Conservation (phyloP, 2,888 invertebrate genomes). For the Hypomecis punctinalis region DNA sequence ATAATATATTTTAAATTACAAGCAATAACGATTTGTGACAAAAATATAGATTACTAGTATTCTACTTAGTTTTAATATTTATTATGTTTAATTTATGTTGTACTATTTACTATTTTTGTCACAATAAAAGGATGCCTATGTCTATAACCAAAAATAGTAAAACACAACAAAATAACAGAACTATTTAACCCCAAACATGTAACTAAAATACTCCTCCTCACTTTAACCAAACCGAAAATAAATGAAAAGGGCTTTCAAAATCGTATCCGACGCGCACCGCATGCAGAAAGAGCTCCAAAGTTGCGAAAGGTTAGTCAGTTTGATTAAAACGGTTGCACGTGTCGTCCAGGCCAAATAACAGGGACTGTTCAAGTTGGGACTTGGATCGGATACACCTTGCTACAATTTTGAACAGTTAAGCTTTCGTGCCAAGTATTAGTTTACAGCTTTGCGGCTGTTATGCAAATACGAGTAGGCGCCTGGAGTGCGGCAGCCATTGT, state of each 20-base stretch:
- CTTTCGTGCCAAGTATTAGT: conserved; percentile 56
- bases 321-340: conserved; percentile 41
- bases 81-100: too few species aligned
- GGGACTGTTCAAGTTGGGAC: conserved; percentile 35
- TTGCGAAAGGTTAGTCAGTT: conserved; percentile 43
- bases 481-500: conserved; percentile 50
- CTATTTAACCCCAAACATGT: conserved; percentile 10
- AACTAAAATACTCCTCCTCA: conserved; percentile 21
- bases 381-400: conserved; percentile 49
- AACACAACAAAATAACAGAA: conserved; percentile 4
- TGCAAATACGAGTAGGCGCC: conserved; percentile 56
- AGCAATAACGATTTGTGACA: too few species aligned
- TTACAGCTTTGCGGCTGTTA: conserved; percentile 56
- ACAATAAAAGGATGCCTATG: background rate
- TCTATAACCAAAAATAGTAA: background rate
- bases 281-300: conserved; percentile 38
- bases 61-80: too few species aligned
- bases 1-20: background rate
- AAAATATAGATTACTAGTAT: too few species aligned
- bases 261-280: conserved; percentile 37
- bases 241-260: conserved; percentile 38
- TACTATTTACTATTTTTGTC: too few species aligned
- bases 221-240: conserved; percentile 36
- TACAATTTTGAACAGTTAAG: conserved; percentile 52
- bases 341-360: conserved; percentile 35